Conservation (phyloP, 2,888 invertebrate species). For the Agriopis leucophaearia region DNA sequence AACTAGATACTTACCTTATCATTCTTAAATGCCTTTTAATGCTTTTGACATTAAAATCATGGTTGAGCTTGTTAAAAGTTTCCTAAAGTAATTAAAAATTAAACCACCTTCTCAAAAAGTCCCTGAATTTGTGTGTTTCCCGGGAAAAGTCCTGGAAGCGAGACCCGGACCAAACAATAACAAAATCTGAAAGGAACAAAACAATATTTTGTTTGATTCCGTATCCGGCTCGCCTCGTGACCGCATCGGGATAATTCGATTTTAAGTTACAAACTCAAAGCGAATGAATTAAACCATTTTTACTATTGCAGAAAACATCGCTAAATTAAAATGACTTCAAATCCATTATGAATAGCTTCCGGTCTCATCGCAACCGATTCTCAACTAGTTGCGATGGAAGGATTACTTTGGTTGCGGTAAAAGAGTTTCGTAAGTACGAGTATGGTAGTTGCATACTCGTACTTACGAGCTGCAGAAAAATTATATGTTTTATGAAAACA, state of each 20-base stretch:
- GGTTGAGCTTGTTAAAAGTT: constrained; percentile 14
- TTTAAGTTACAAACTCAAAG: constrained; percentile 8
- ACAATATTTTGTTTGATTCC: constrained; percentile 65
- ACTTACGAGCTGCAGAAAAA: no score
- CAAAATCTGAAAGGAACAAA: constrained; percentile 53
- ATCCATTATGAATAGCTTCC: no score
- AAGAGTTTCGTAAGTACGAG: no score
- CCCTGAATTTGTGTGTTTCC: constrained; percentile 23
- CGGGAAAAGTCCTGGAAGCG: constrained; percentile 13
- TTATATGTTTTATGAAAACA: no score
- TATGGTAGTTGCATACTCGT: no score
- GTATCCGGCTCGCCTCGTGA: constrained; percentile 49
- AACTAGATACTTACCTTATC: background rate
- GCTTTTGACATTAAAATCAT: constrained; percentile 18
- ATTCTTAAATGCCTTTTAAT: constrained; percentile 2
- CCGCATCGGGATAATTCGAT: constrained; percentile 46
- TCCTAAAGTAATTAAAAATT: constrained; percentile 24
- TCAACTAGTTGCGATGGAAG: no score
- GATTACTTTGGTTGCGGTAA: no score
- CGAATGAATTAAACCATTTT: background rate
- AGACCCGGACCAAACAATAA: constrained; percentile 36
- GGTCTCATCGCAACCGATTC: no score
- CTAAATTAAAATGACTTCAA: no score
- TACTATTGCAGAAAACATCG: no score
- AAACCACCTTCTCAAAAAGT: constrained; percentile 10